Percentiles rank a stretch among this genome's conserved stretches.
Conservation (phyloP, 2,888 invertebrate species). For the Sabellastarte sp. region DNA sequence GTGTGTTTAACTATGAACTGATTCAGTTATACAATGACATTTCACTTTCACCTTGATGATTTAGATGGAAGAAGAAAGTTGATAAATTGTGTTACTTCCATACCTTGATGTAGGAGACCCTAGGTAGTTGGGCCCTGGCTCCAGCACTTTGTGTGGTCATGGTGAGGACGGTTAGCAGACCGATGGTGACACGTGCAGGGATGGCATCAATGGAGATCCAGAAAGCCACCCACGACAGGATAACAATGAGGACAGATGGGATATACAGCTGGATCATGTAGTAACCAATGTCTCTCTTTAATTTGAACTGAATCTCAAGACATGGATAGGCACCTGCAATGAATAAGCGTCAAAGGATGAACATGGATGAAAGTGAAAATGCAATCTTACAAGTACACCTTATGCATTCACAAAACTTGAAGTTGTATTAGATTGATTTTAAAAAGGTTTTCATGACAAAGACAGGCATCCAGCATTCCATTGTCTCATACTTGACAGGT, state of each 20-base stretch:
- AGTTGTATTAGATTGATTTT: background rate
- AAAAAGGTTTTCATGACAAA: too few species aligned
- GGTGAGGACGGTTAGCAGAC: constrained; percentile 76
- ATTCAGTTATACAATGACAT: too few species aligned
- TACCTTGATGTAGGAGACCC: constrained; percentile 83
- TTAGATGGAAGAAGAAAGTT: too few species aligned
- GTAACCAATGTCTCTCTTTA: constrained; percentile 33
- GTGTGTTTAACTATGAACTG: too few species aligned
- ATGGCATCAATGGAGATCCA: constrained; percentile 86
- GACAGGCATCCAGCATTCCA: too few species aligned
- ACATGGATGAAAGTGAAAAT: too few species aligned
- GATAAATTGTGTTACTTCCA: background rate
- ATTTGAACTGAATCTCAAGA: constrained; percentile 25
- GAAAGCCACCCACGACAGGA: constrained; percentile 96
- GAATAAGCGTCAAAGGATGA: too few species aligned
- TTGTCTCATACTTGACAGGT: too few species aligned
- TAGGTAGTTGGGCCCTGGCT: constrained; percentile 83
- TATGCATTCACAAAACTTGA: background rate
- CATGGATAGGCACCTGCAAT: constrained; percentile 32
- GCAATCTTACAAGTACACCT: too few species aligned
- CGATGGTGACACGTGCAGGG: constrained; percentile 83
- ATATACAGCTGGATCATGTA: constrained; percentile 34
- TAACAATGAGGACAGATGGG: constrained; percentile 66
- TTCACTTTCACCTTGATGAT: too few species aligned
- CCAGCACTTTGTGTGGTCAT: constrained; percentile 86